These are phyloP conservation scores for Taeniopygia guttata DNA, from an alignment of 2,797 vertebrate species.

Conservation along the genomic window DNA sequence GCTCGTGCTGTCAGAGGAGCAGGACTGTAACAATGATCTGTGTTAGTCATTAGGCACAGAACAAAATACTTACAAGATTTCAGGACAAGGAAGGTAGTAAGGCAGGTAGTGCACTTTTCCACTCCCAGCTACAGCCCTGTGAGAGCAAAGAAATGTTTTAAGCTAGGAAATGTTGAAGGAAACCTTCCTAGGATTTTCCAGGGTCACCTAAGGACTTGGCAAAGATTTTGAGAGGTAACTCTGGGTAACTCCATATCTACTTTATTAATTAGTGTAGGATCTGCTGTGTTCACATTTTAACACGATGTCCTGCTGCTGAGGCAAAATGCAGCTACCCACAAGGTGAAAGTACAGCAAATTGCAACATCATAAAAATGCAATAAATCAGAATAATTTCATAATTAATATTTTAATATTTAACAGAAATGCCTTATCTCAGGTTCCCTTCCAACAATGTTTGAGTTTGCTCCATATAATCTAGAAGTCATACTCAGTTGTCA, in stretches of 20 bases:
- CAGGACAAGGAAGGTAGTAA: constrained; percentile 66
- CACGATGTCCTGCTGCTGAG: not conserved
- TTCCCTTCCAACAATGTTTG: not conserved
- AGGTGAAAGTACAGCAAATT: not conserved
- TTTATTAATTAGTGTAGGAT: not conserved
- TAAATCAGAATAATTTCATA: not conserved
- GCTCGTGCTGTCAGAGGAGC: not conserved
- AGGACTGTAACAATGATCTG: not conserved
- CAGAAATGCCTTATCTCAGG: not conserved
- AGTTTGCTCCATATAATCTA: not conserved
- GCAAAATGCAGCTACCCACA: not conserved
- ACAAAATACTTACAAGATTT: constrained; percentile 57
- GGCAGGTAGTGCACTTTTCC: constrained; percentile 45
- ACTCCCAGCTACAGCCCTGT: constrained; percentile 1
- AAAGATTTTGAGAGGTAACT: not conserved
- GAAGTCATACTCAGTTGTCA: not conserved
- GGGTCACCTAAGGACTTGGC: not conserved
- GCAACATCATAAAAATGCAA: not conserved
- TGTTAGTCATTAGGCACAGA: not conserved
- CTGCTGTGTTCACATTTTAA: not conserved
- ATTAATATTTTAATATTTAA: not conserved
- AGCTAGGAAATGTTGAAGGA: not conserved
- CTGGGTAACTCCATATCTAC: not conserved
- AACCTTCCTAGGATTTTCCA: not conserved
- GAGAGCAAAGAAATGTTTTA: not conserved